These are phyloP conservation scores for Phengaris alcon DNA, from an alignment of 2,888 invertebrate species.

Conservation along the genomic window DNA sequence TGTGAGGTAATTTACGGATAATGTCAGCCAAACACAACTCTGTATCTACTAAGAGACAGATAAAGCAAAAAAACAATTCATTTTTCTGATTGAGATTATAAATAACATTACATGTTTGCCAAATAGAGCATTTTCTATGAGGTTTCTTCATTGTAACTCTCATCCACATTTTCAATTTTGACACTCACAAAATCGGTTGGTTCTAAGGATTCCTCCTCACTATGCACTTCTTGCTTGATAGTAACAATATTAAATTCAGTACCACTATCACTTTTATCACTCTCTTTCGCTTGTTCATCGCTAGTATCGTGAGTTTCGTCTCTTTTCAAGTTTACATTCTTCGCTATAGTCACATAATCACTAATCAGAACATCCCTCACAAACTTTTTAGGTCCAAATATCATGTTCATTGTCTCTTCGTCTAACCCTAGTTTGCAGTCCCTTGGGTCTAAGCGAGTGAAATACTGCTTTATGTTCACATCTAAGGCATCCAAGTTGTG, in stretches of 20 bases:
- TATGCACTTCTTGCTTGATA: constrained; percentile 38
- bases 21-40: too few species aligned
- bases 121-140: background rate
- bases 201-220: constrained; percentile 51
- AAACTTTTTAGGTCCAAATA: constrained; percentile 62
- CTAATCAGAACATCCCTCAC: constrained; percentile 47
- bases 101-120: too few species aligned
- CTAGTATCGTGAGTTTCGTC: constrained; percentile 32
- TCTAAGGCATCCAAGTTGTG: constrained; percentile 57
- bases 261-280: constrained; percentile 36
- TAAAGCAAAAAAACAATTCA: too few species aligned
- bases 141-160: constrained; percentile 24
- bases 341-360: constrained; percentile 51
- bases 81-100: too few species aligned
- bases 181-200: constrained; percentile 72
- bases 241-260: constrained; percentile 37
- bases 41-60: too few species aligned
- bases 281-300: constrained; percentile 34
- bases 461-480: constrained; percentile 54
- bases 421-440: constrained; percentile 64
- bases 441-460: constrained; percentile 59
- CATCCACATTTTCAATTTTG: constrained; percentile 65
- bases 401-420: constrained; percentile 58
- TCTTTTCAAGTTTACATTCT: constrained; percentile 39
- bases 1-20: too few species aligned